phyloP scores from a whole-genome alignment of 2,888 invertebrate genomes.

The Flexamia atlantica region DNA sequence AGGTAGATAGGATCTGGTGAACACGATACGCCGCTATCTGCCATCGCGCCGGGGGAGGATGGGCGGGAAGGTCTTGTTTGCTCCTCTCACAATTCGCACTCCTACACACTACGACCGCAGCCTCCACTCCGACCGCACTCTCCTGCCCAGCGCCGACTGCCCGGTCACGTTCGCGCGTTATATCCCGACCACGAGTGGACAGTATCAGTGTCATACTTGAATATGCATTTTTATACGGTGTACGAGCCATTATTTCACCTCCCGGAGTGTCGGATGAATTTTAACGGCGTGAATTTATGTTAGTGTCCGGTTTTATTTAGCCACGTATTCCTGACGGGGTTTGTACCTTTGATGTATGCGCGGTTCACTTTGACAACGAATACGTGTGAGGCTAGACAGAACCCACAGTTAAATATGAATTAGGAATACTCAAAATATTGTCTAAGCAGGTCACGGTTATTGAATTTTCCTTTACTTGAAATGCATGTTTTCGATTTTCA shows the following conservation, averaged over 20 bases:
- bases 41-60: slow-evolving; percentile 10
- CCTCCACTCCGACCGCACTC: neutral
- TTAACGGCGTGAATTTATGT: slow-evolving; percentile 14
- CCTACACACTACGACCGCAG: slow-evolving; percentile 16
- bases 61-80: slow-evolving; percentile 20
- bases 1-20: slow-evolving; percentile 55
- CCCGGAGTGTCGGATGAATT: slow-evolving; percentile 38
- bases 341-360: slow-evolving; percentile 10
- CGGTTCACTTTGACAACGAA: neutral
- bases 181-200: slow-evolving; percentile 10
- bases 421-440: too few species aligned
- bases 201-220: slow-evolving; percentile 37
- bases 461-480: too few species aligned
- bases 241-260: slow-evolving; percentile 42
- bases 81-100: slow-evolving; percentile 43
- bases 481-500: too few species aligned
- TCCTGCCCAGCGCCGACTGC: neutral
- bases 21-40: slow-evolving; percentile 36
- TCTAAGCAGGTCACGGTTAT: neutral
- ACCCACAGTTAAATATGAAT: too few species aligned
- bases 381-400: neutral
- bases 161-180: neutral
- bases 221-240: slow-evolving; percentile 32
- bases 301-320: slow-evolving; percentile 15
- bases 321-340: neutral